These are phyloP conservation scores for Nyctibius grandis DNA, from an alignment of 2,797 vertebrate species.

Conservation along the genomic window DNA sequence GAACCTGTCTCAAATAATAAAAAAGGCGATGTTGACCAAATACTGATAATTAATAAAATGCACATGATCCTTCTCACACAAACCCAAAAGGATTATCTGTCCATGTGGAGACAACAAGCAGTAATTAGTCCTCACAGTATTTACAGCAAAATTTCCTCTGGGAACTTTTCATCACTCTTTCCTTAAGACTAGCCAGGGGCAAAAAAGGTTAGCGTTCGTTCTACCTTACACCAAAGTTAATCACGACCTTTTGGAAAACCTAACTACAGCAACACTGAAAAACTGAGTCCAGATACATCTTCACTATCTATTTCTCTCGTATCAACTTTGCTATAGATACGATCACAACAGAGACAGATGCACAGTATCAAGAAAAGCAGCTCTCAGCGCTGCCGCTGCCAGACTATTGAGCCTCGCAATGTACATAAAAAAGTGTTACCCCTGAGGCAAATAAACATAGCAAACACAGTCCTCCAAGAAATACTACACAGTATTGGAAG, in stretches of 20 bases:
- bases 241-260: neutral
- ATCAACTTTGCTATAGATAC: slow-evolving; percentile 54
- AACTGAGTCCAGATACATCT: slow-evolving; percentile 12
- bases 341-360: slow-evolving; percentile 63
- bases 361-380: slow-evolving; percentile 64
- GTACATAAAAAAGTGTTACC: slow-evolving; percentile 65
- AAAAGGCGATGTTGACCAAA: neutral
- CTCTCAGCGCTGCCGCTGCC: slow-evolving; percentile 45
- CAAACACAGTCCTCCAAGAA: slow-evolving; percentile 57
- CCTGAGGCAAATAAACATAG: slow-evolving; percentile 63
- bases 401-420: slow-evolving; percentile 66
- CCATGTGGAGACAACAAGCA: neutral
- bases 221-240: neutral
- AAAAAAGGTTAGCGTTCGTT: neutral
- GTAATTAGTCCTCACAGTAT: neutral
- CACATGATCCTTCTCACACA: neutral
- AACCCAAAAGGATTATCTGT: neutral
- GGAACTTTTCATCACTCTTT: neutral
- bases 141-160: neutral
- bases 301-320: slow-evolving; percentile 31
- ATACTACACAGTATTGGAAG: slow-evolving; percentile 31
- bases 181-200: neutral
- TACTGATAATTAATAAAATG: neutral
- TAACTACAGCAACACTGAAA: neutral
- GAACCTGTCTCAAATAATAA: neutral